These are phyloP conservation scores for Halocaridina rubra DNA, from an alignment of 2,888 invertebrate species.

Conservation along the genomic window DNA sequence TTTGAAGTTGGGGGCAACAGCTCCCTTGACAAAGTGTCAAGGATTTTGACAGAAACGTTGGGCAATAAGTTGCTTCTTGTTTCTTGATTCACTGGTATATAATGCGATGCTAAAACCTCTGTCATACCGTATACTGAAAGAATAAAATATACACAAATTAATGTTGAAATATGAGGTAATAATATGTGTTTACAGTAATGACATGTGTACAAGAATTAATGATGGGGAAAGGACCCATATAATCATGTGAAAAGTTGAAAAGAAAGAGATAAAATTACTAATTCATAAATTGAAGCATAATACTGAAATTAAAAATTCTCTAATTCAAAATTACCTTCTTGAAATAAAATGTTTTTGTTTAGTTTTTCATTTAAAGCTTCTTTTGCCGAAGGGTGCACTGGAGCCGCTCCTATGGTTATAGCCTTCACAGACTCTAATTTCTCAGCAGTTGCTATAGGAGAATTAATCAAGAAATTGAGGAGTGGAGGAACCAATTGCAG, in stretches of 20 bases:
- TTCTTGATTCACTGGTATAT: not conserved
- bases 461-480: not conserved
- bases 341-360: not conserved
- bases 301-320: too few relatives aligned
- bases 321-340: not conserved
- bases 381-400: not conserved
- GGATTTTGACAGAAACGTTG: conserved; percentile 76
- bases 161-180: too few relatives aligned
- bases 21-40: conserved; percentile 66
- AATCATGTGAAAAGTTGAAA: too few relatives aligned
- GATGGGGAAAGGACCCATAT: too few relatives aligned
- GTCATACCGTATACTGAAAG: conserved; percentile 76
- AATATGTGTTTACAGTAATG: too few relatives aligned
- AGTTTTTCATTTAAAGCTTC: not conserved
- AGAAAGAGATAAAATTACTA: not conserved
- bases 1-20: conserved; percentile 65
- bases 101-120: conserved; percentile 74
- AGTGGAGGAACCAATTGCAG: not conserved
- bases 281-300: not conserved
- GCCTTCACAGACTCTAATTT: not conserved
- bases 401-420: not conserved
- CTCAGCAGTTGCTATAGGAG: not conserved
- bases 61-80: conserved; percentile 74
- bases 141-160: too few relatives aligned
- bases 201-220: too few relatives aligned